These are phyloP conservation scores for Phacellophora camtschatica DNA, from an alignment of 30 jellyfish, hydroid and myxozoan genomes.

Conservation along the genomic window DNA sequence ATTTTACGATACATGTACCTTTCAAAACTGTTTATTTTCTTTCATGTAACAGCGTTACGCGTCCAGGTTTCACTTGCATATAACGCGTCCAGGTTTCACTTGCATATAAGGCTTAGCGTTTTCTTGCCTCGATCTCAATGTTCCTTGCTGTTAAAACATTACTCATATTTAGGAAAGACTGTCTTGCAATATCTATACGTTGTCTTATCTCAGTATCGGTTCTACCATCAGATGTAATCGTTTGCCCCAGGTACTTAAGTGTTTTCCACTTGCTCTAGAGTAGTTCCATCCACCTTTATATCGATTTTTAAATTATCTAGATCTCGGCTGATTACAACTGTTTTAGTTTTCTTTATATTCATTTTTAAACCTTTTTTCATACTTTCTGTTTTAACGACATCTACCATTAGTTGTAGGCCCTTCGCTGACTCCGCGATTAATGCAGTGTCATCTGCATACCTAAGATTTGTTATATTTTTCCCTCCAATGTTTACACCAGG, in stretches of 20 bases:
- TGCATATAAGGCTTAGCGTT: no score
- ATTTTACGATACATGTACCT: background rate
- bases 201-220: no score
- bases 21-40: background rate
- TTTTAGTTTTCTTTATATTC: background rate
- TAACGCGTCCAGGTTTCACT: no score
- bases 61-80: no score
- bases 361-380: background rate
- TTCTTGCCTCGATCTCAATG: no score
- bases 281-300: constrained; percentile 14
- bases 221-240: no score
- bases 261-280: constrained; percentile 11
- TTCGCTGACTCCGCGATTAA: constrained; percentile 21
- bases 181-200: no score
- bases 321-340: background rate
- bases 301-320: background rate
- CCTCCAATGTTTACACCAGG: constrained; percentile 31
- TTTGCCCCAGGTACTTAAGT: no score
- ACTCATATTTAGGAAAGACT: no score
- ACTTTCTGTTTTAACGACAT: constrained; percentile 6
- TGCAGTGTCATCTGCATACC: constrained; percentile 56
- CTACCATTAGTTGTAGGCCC: constrained; percentile 11
- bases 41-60: no score
- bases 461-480: background rate
- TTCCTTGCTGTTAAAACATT: no score